Evolutionary conservation across 2,113 vertebrate species (phyloP).

Genomic region (Corynorhinus townsendii): DNA sequence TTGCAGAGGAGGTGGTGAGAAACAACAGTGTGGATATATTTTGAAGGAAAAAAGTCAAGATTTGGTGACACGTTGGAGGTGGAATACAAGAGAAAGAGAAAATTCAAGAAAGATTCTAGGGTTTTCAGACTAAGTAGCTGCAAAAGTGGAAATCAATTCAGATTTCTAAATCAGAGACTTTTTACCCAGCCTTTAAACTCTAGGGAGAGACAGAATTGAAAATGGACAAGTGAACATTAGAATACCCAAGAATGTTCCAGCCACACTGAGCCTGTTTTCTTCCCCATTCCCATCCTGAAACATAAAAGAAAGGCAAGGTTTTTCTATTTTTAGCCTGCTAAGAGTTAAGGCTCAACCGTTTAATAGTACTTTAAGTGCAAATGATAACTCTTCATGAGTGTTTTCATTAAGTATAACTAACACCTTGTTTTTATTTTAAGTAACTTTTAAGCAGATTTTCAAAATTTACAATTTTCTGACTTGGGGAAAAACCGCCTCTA

Average conservation of each 20-base stretch:
- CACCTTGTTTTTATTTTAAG: conserved; percentile 23
- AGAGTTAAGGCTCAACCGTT: neutral
- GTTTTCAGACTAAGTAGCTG: neutral
- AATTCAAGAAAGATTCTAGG: neutral
- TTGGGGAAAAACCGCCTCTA: neutral
- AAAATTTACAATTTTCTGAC: neutral
- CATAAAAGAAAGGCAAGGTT: neutral
- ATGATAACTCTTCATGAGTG: neutral
- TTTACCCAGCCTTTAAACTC: neutral
- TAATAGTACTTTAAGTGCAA: neutral
- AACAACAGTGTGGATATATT: neutral
- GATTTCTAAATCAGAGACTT: neutral
- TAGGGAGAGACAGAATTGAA: neutral
- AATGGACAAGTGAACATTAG: neutral
- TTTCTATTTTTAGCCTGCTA: neutral
- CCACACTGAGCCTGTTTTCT: neutral
- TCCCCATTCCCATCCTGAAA: neutral
- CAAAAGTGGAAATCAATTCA: neutral
- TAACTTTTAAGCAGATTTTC: neutral
- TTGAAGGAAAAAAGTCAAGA: neutral
- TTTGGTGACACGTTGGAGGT: neutral
- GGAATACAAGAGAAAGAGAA: neutral
- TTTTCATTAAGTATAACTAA: neutral
- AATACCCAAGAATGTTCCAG: neutral
- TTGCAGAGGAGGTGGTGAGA: neutral